Conservation (phyloP, 2,797 vertebrate genomes). For the Halcyon smyrnensis region DNA sequence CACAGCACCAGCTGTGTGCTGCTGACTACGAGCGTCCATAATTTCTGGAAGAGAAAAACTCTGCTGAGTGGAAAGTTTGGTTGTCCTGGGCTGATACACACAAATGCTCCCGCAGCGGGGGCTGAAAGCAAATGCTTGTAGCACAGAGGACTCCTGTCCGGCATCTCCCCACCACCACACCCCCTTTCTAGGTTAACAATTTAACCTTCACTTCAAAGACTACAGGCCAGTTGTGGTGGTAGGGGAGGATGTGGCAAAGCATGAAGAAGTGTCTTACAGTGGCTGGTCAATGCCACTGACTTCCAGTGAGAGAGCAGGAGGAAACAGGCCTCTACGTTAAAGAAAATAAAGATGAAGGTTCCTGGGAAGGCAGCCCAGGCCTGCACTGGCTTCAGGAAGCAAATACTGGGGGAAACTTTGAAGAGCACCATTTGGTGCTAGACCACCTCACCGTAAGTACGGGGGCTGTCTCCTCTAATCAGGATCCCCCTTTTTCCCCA, state of each 20-base stretch:
- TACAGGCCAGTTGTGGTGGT: neutral
- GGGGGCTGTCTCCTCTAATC: neutral
- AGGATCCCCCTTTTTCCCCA: neutral
- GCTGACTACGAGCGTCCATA: slow-evolving; percentile 40
- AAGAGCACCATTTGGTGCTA: neutral
- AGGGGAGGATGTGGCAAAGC: neutral
- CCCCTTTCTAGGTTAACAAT: neutral
- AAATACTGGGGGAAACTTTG: neutral
- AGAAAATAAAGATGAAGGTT: neutral
- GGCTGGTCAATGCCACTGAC: neutral
- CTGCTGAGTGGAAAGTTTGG: neutral
- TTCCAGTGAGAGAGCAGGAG: neutral
- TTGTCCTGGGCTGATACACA: neutral
- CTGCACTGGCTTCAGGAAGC: neutral
- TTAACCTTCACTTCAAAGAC: neutral
- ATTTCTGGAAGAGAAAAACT: slow-evolving; percentile 75
- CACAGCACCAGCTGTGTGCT: slow-evolving; percentile 26
- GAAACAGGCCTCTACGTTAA: neutral
- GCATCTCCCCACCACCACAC: neutral
- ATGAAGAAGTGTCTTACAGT: neutral
- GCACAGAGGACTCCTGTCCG: neutral
- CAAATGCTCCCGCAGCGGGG: neutral
- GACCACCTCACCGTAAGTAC: neutral
- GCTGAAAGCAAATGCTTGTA: neutral
- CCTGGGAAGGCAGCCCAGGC: neutral